Base-by-base conservation (phyloP, 35 echinoderm and acorn worm genomes). In the Diadema setosum region DNA sequence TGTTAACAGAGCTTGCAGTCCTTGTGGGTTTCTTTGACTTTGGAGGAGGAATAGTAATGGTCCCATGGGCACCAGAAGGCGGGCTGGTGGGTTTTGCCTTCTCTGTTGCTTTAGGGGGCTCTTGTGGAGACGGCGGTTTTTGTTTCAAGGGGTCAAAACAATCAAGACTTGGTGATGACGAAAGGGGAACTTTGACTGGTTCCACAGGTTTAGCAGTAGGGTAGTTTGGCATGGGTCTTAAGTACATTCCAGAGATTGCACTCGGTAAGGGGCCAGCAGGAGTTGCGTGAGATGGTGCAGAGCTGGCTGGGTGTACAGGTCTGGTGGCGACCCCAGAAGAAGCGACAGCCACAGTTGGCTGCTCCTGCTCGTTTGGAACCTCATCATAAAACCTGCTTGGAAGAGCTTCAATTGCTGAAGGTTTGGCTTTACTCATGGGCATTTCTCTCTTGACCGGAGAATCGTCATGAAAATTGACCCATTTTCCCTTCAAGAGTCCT, bases 381-480 rank as follows among this genome's bases (percentile, higher is more conserved):
- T 86, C 58, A 46, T 65, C 83, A 27, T 86, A 86, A 25, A n/a
- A 39, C 43, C 46, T 37, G 29, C 46, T 75, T 31, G 60, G 60
- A n/a, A 50, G 34, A 29, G 34, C 33, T 83, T 20, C 50, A 2
- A 4, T 3, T 17, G 7, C n/a, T 40, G 60, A 23, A 37, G n/a
- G n/a, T 91, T 65, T 39, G 26, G 12, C 49, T 89, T 39, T 29
- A 20, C 34, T n/a, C n/a, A n/a, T n/a, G n/a, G n/a, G n/a, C 5
- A 46, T 39, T 12, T 91, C 89, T n/a, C 55, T 85, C 46, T 96
- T 85, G 5, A 20, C 43, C 0, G 94, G 95, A 3, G 93, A 91
- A 31, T 97, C 95, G 35, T 97, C 95, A 45, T 97, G 93, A 48
- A 97, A 97, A 88, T 93, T 83, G 26, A 94, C 88, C 95, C 95